Evolutionary conservation across 2,113 vertebrate species (phyloP), one percentile per base, ranked within the genome.

Genomic region (Terrapene triunguis): DNA sequence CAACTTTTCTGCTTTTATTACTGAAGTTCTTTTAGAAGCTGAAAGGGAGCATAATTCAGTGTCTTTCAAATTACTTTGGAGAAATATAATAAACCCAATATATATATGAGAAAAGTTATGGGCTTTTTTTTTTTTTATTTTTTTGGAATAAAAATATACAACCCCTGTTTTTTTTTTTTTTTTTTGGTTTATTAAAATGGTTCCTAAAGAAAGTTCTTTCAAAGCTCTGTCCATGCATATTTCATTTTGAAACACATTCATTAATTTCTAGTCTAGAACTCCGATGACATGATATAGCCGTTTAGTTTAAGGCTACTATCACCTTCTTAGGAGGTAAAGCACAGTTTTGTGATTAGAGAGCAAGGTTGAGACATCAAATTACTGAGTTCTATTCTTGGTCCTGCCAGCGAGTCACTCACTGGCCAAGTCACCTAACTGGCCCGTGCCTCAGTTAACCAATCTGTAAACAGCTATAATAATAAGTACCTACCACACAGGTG

Each of bases 1-100:
- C 96, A 98, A 98, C 94, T 97, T 98, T 97, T 97, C 84, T 97
- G 83, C 57, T 97, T 98, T 98, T 98, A 98, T 98, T 98, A 92
- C 96, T 97, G 80, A 62, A 82, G 89, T 97, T 97, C 93, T 97
- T 95, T 96, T 91, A 92, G 85, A 97, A 98, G 54, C 96, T 96
- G 94, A 97, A 98, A 98, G 51, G 17, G 32, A 97, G 72, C 89
- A 94, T 97, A 98, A 98, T 97, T 98, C 96, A 98, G 84, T 95
- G 89, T 35, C 91, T 98, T 98, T 97, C 95, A 98, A 97, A 98
- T 97, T 98, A 90, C 94, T 98, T 98, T 97, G 84, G 93, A 98
- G 94, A 95, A 98, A 98, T 97, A 97, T 91, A 98, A 98, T 98
- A 98, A 53, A 98, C 97, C 92, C 84, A 95, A 94, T 95, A 97